Evolutionary conservation across 2,888 invertebrate genomes (phyloP), one percentile per base, ranked within the genome.

Genomic region (Eupithecia dodoneata): DNA sequence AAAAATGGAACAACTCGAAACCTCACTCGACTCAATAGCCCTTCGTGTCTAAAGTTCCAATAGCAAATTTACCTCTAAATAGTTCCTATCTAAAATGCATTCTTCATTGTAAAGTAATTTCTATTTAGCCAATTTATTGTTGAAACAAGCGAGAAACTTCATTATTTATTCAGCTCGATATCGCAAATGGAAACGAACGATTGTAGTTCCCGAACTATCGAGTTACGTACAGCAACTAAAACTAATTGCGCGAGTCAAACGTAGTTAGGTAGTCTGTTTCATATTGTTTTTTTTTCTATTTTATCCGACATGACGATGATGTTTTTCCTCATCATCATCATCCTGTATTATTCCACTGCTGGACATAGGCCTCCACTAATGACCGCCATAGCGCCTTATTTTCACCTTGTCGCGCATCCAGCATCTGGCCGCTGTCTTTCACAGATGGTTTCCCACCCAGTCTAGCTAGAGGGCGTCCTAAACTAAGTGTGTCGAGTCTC

Each of bases 101-200:
- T 52, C 55, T 42, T 4, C 71, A 42, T 15, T 47, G 47, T 70
- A 13, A 70, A 70, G 10, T 70, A 30, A 47, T 44, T 59, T 67
- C 52, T 66, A 73, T 73, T 71, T 55, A 42, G n/a, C 15, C 49
- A 69, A 52, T 73, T 67, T 63, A 66, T 15, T 52, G 15, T 49
- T 6, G 41, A 52, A 67, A 72, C 63, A 12, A 63, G 71, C 75
- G 76, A 70, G 71, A 76, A 79, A 81, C 59, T 78, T 49, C 73
- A 76, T 81, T 77, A 77, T 81, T 80, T 79, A 79, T 79, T 79
- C 73, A 79, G 67, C 73, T 72, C 71, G 75, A 76, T 81, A 79
- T 75, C 74, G 63, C 71, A 66, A 78, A 80, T 76, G 75, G 74
- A 76, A 73, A 77, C 77, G 76, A 80, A 79, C 77, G 65, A 78